Evolutionary conservation across 2,888 invertebrate species (phyloP).

Genomic region (Aphidoletes aphidimyza): DNA sequence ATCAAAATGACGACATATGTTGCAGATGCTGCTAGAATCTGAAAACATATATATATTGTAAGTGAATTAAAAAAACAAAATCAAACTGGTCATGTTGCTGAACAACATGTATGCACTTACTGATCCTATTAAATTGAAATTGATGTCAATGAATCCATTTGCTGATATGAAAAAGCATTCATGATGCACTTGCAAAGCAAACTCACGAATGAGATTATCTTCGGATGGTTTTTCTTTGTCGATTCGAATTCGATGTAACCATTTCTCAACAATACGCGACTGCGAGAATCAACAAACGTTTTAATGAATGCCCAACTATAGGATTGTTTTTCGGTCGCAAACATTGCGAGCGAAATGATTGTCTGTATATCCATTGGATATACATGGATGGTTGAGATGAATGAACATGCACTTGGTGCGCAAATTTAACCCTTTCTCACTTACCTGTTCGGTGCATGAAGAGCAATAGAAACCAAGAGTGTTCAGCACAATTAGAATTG

Average conservation of each 20-base stretch:
- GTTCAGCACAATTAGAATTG: too few relatives aligned
- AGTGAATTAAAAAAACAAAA: too few relatives aligned
- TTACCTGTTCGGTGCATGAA: too few relatives aligned
- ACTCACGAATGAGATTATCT: conserved; percentile 64
- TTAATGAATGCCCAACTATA: too few relatives aligned
- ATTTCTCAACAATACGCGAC: background rate
- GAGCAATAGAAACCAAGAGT: too few relatives aligned
- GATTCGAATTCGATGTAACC: background rate
- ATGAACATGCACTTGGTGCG: too few relatives aligned
- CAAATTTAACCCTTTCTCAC: too few relatives aligned
- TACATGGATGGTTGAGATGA: too few relatives aligned
- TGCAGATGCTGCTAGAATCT: background rate
- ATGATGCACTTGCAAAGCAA: conserved; percentile 64
- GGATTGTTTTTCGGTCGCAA: too few relatives aligned
- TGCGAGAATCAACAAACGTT: background rate
- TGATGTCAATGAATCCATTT: conserved; percentile 64
- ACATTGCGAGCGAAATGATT: too few relatives aligned
- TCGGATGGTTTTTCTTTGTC: conserved; percentile 61
- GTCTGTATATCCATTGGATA: too few relatives aligned
- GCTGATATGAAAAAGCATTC: conserved; percentile 64
- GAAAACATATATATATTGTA: background rate
- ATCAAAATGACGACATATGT: background rate
- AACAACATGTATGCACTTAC: conserved; percentile 59
- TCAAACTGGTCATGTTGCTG: too few relatives aligned
- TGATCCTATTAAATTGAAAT: conserved; percentile 63